Percentiles rank a stretch among this genome's conserved stretches.
Conservation (phyloP, 2,888 invertebrate species). For the Parnassius glacialis region DNA sequence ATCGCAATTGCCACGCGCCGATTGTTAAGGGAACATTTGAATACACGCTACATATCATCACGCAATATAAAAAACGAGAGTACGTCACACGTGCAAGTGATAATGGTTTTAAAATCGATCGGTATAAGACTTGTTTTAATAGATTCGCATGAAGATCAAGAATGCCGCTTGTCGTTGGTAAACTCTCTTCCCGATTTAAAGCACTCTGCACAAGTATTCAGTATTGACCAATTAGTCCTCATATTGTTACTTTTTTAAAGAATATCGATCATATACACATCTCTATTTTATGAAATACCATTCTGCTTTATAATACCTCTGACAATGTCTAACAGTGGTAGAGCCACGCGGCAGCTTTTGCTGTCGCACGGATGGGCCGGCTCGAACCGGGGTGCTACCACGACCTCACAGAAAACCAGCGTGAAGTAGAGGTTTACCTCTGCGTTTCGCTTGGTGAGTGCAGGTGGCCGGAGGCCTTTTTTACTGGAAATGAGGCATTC, state of each 20-base stretch:
- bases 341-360: too few species aligned
- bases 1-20: conserved; percentile 18
- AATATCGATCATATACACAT: conserved; percentile 9
- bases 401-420: too few species aligned
- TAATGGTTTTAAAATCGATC: conserved; percentile 11
- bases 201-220: conserved; percentile 17
- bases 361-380: too few species aligned
- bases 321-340: too few species aligned
- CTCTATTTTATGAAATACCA: too few species aligned
- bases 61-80: conserved; percentile 32
- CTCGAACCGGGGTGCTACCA: too few species aligned
- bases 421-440: too few species aligned
- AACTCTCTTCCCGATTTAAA: conserved; percentile 34
- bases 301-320: too few species aligned
- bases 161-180: conserved; percentile 24
- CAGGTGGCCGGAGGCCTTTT: too few species aligned
- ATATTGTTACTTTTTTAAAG: conserved; percentile 4
- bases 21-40: conserved; percentile 30
- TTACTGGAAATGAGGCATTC: too few species aligned
- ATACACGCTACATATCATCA: conserved; percentile 35
- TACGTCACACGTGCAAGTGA: conserved; percentile 18
- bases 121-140: conserved; percentile 11
- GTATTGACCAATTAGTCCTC: conserved; percentile 6
- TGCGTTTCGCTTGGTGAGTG: too few species aligned
- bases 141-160: conserved; percentile 15